Percentiles rank a stretch among this genome's conserved stretches.
Evolutionary conservation across 2,888 invertebrate genomes (phyloP).

Genomic region (Ceramica pisi): DNA sequence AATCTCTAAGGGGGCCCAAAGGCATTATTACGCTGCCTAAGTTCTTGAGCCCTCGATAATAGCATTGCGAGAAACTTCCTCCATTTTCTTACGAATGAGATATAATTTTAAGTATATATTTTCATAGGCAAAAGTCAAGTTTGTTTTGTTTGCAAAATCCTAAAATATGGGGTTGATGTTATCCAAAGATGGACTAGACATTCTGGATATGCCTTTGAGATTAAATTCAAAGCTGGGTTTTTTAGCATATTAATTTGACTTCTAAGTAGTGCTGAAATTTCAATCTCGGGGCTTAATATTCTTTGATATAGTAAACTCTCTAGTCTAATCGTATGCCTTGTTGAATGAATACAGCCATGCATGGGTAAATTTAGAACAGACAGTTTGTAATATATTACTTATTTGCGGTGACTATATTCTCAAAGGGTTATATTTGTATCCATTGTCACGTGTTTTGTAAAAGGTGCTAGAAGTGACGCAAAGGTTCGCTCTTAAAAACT

Average conservation of each 20-base stretch:
- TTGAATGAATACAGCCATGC: slow-evolving; percentile 21
- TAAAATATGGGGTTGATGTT: slow-evolving; percentile 17
- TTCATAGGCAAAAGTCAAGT: slow-evolving; percentile 41
- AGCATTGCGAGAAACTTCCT: slow-evolving; percentile 73
- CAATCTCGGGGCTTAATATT: slow-evolving; percentile 46
- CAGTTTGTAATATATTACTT: slow-evolving; percentile 8
- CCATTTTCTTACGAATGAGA: slow-evolving; percentile 73
- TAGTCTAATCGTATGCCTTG: slow-evolving; percentile 20
- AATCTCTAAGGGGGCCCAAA: slow-evolving; percentile 74
- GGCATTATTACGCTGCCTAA: slow-evolving; percentile 75
- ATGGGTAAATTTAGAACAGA: slow-evolving; percentile 8
- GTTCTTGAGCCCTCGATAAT: slow-evolving; percentile 72
- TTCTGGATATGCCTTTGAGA: slow-evolving; percentile 8
- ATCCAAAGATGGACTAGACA: slow-evolving; percentile 3
- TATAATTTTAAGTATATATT: slow-evolving; percentile 69
- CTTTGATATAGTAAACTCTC: slow-evolving; percentile 33
- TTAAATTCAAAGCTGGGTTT: slow-evolving; percentile 39
- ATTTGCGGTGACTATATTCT: slow-evolving; percentile 25
- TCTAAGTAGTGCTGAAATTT: slow-evolving; percentile 32
- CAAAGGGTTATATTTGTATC: slow-evolving; percentile 71
- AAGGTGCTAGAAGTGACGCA: slow-evolving; percentile 70
- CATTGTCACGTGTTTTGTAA: slow-evolving; percentile 76
- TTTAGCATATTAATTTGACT: slow-evolving; percentile 43
- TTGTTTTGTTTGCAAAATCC: slow-evolving; percentile 1
- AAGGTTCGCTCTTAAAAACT: slow-evolving; percentile 72